Evolutionary conservation across 2,797 vertebrate species (phyloP), one percentile per base, ranked within the genome.

Genomic region (Siniperca undulata): DNA sequence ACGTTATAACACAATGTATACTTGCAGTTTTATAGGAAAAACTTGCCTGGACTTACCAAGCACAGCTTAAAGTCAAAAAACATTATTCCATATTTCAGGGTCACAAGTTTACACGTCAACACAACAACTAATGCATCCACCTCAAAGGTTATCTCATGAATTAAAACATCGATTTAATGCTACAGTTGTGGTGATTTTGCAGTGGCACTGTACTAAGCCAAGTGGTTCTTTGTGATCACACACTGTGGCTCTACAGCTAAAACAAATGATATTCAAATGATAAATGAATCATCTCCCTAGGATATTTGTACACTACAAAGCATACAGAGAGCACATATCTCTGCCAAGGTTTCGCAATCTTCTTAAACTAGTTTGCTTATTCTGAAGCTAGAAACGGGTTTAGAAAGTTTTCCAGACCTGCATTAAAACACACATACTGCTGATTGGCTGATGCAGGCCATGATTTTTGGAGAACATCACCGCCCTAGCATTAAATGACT

Each of bases 141-240:
- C 27, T 50, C 17, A 6, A 3, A 44, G 30, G 5, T 50, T 40
- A 74, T 76, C 38, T 30, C 30, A 61, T 59, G 10, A 14, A 78
- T 59, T 69, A 50, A 59, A 67, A 46, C 34, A 50, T 7, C 1
- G n/a, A 50, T 38, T 27, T 66, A 62, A 77, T 73, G 40, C 27
- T 46, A 11, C 20, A 20, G 53, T 34, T 65, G 52, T 55, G 36
- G 30, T 46, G 46, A 34, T 44, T 74, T 74, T 70, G 44, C 20
- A 74, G 24, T 24, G 46, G 34, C 16, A 20, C 64, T 19, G 1
- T 38, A 34, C 34, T 20, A 71, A 65, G 65, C n/a, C 2, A 52
- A 46, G 36, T 38, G 50, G 4, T 11, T 44, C 1, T 66, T 34
- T 46, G 14, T 30, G 17, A n/a, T 55, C 55, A 24, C 38, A 74